Conservation (phyloP, 2,113 vertebrate species). For the Mohoua ochrocephala region DNA sequence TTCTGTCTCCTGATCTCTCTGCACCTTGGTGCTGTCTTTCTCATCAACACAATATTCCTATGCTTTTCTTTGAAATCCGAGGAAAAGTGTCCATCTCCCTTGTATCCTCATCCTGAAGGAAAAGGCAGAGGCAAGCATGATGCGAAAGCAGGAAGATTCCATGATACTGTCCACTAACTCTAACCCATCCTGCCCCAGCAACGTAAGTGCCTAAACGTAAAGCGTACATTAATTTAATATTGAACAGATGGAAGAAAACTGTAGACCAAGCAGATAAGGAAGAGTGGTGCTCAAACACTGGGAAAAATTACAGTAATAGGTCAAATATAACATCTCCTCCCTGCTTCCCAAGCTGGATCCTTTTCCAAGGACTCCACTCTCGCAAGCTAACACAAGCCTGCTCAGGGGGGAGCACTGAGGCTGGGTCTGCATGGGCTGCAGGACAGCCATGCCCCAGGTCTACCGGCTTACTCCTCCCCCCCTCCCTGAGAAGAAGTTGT, state of each 20-base stretch:
- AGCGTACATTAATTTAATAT: neutral
- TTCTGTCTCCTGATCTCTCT: neutral
- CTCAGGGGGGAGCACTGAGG: neutral
- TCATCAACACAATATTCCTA: neutral
- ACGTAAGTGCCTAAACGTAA: neutral
- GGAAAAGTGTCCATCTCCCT: neutral
- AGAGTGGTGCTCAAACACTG: neutral
- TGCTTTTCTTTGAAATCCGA: neutral
- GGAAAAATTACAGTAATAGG: neutral
- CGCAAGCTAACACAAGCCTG: neutral
- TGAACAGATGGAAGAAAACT: neutral
- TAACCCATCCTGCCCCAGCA: neutral
- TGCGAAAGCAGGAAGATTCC: neutral
- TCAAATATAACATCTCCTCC: neutral
- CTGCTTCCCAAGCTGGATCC: neutral
- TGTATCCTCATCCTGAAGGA: neutral
- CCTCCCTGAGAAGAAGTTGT: slow-evolving; percentile 58
- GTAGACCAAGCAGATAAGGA: neutral
- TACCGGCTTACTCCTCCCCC: neutral
- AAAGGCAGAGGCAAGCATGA: neutral
- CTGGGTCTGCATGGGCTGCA: neutral
- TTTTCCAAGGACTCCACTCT: neutral
- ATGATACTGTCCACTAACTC: neutral
- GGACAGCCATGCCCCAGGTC: neutral
- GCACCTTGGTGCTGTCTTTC: neutral